Evolutionary conservation across 2,113 vertebrate genomes (phyloP).

Genomic region (Elachura formosa): DNA sequence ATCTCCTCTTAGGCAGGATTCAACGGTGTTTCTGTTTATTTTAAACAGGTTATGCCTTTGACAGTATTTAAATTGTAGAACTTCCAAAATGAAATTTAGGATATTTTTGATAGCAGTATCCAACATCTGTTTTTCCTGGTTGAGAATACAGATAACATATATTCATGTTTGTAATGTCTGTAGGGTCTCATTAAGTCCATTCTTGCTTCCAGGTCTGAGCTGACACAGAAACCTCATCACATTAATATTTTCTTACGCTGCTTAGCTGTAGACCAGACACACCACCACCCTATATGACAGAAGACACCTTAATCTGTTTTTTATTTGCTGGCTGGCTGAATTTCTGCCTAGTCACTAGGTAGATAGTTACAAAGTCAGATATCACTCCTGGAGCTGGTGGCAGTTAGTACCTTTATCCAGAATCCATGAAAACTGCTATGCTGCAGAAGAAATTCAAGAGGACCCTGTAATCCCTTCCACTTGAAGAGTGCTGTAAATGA

Average conservation of each 20-base stretch:
- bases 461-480: neutral
- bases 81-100: neutral
- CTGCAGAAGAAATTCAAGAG: neutral
- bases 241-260: neutral
- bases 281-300: neutral
- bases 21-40: neutral
- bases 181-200: neutral
- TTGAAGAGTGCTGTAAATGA: neutral
- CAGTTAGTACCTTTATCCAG: neutral
- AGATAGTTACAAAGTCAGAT: neutral
- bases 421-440: neutral
- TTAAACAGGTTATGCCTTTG: neutral
- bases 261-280: neutral
- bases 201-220: neutral
- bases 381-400: neutral
- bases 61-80: neutral
- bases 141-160: neutral
- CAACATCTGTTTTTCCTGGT: neutral
- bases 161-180: fast-evolving
- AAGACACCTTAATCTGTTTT: neutral
- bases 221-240: neutral
- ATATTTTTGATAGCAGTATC: neutral
- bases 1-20: neutral
- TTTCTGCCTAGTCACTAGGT: neutral
- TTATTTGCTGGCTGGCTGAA: neutral